Conservation (phyloP, 2,888 invertebrate species). For the Eledona agricola region DNA sequence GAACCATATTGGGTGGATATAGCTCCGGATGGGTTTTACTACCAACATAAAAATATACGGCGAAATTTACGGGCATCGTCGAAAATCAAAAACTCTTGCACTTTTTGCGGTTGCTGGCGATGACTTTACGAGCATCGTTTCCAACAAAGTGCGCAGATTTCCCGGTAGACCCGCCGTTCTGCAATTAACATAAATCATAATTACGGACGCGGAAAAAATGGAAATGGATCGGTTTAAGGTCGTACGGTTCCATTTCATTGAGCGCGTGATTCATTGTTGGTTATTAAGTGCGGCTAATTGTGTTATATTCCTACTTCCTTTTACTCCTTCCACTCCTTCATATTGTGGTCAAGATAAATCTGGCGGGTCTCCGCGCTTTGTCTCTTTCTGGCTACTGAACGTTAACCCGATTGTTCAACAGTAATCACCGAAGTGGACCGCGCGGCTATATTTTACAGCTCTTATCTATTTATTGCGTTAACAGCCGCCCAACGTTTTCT, state of each 20-base stretch:
- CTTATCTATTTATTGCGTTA: constrained; percentile 59
- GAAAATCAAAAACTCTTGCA: constrained; percentile 41
- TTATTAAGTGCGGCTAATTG: constrained; percentile 25
- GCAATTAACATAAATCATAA: constrained; percentile 29
- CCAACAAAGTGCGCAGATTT: constrained; percentile 16
- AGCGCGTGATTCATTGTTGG: constrained; percentile 34
- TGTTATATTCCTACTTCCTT: constrained; percentile 33
- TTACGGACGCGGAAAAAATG: constrained; percentile 21
- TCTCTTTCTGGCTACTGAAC: constrained; percentile 27
- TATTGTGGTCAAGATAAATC: constrained; percentile 20
- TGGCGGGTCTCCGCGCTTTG: constrained; percentile 15
- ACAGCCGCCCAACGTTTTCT: constrained; percentile 43
- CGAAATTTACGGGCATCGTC: constrained; percentile 36
- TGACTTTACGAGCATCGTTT: no score
- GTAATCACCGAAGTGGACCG: constrained; percentile 51
- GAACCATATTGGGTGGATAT: constrained; percentile 43
- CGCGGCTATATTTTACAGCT: constrained; percentile 56
- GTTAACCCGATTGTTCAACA: constrained; percentile 47
- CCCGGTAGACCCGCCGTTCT: constrained; percentile 12
- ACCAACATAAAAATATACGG: constrained; percentile 42
- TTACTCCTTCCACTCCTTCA: constrained; percentile 16
- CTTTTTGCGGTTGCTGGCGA: no score
- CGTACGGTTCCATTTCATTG: constrained; percentile 37
- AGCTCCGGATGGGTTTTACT: constrained; percentile 39
- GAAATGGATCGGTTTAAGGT: constrained; percentile 33